Base-by-base conservation (phyloP, 2,888 invertebrate species). In the Chymomyza procnemis region DNA sequence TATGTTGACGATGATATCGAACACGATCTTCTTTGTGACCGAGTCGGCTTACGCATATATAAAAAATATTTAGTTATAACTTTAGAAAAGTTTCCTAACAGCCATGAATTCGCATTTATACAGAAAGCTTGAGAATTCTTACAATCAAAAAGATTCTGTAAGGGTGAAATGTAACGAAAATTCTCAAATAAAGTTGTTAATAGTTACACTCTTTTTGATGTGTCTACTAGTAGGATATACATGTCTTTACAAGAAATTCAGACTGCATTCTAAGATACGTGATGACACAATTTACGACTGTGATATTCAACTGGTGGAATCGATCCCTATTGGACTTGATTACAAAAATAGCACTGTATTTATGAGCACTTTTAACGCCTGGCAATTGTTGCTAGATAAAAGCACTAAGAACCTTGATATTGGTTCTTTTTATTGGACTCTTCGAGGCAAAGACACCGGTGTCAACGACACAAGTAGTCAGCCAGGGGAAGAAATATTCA, bases 371-470 rank as follows among this genome's bases (percentile, higher is more conserved):
- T 96, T 94, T 89, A 93, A 94, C 75, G 95, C 95, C 63, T 98
- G 99, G 97, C 92, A 94, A 88, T 92, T 94, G 75, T 92, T 99
- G 77, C 94, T 99, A 86, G 93, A 93, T 66, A 92, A 93, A 76
- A 97, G 98, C 64, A 93, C 94, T 87, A 90, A 93, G 63, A 93
- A 94, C 19, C 95, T 99, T 88, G 96, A 98, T 90, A 97, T 99
- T 88, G 98, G 96, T 0, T 97, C 97, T 41, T 95, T 95, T 89
- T 99, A 99, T 92, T 99, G 99, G 98, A 95, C 97, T 9, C 92
- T 99, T 89, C 93, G 94, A 75, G 94, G 94, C 81, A 93, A 94
- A 78, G 97, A 98, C 92, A 94, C 96, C 2, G 94, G 67, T 0
- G 30, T 95, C 89, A 94, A 95, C 69, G 95, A 96, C 91, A 94